phyloP scores from a whole-genome alignment of 2,797 vertebrate genomes.

The Schizopygopsis malacanthus region DNA sequence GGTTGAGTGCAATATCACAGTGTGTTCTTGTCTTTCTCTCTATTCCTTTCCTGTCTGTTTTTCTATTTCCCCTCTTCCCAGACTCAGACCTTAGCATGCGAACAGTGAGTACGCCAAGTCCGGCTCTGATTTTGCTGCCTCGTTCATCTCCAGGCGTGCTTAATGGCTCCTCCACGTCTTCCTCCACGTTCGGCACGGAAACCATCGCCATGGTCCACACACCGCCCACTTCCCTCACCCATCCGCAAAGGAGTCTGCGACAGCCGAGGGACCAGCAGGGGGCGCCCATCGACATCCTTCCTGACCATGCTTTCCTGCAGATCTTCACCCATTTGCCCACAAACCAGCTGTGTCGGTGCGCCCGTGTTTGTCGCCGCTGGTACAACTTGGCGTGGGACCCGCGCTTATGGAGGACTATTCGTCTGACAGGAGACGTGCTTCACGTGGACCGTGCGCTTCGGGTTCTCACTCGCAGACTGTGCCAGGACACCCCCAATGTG shows the following conservation, averaged over 20 bases:
- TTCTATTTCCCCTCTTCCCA: slow-evolving; percentile 58
- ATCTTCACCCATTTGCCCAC: slow-evolving; percentile 88
- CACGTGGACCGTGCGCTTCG: slow-evolving; percentile 86
- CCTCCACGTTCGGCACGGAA: slow-evolving; percentile 85
- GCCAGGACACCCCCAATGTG: slow-evolving; percentile 90
- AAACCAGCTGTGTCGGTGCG: slow-evolving; percentile 88
- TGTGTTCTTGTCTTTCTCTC: neutral
- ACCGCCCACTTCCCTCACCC: slow-evolving; percentile 80
- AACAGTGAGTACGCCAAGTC: slow-evolving; percentile 87
- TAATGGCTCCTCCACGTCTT: slow-evolving; percentile 88
- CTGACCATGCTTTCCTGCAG: slow-evolving; percentile 82
- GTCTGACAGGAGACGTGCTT: slow-evolving; percentile 84
- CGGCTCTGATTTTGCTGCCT: slow-evolving; percentile 83
- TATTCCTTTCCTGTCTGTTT: slow-evolving; percentile 2
- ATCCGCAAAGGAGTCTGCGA: slow-evolving; percentile 79
- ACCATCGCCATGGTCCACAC: slow-evolving; percentile 87
- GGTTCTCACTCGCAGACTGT: slow-evolving; percentile 87
- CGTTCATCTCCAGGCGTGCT: slow-evolving; percentile 73
- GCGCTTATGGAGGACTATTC: slow-evolving; percentile 87
- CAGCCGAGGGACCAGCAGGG: slow-evolving; percentile 81
- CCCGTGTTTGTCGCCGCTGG: slow-evolving; percentile 87
- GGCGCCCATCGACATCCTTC: slow-evolving; percentile 82
- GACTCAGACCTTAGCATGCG: slow-evolving; percentile 91
- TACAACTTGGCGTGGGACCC: slow-evolving; percentile 91
- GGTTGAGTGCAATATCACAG: slow-evolving; percentile 7